A percentile compares a stretch with the other conserved stretches of the same genome.
Evolutionary conservation across 2,888 invertebrate species (phyloP).

Genomic region (Netelia melanura): DNA sequence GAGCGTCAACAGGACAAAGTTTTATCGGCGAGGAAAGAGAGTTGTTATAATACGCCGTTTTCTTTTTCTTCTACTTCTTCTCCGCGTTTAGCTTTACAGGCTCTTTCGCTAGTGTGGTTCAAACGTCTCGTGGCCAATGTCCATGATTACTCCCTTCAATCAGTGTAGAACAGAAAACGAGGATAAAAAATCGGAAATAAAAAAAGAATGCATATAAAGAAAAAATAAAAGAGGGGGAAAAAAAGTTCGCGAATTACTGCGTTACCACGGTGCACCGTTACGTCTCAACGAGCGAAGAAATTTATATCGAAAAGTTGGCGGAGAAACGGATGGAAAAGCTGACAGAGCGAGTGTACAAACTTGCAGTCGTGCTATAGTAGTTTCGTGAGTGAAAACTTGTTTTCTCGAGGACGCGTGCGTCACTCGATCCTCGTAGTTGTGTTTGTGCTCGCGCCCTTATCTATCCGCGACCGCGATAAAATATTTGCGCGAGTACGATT

Average conservation of each 20-base stretch:
- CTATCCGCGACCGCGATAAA: conserved; percentile 34
- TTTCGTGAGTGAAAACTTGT: conserved; percentile 47
- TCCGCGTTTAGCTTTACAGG: conserved; percentile 49
- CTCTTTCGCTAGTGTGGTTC: conserved; percentile 9
- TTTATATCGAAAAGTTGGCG: conserved; percentile 68
- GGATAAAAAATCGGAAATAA: neutral
- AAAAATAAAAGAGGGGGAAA: conserved; percentile 11
- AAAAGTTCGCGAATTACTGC: conserved; percentile 66
- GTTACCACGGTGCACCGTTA: conserved; percentile 20
- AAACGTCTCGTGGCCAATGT: conserved; percentile 42
- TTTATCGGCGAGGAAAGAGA: conserved; percentile 45
- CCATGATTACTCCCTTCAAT: conserved; percentile 64
- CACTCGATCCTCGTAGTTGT: conserved; percentile 9
- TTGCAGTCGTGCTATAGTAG: neutral
- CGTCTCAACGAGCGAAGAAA: conserved; percentile 67
- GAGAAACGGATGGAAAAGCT: conserved; percentile 30
- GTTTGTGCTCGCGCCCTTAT: conserved; percentile 1
- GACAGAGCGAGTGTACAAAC: conserved; percentile 18
- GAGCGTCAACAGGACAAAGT: conserved; percentile 44
- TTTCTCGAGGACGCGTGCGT: conserved; percentile 29
- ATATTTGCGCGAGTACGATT: conserved; percentile 44
- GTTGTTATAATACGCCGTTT: conserved; percentile 48
- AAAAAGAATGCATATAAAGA: conserved; percentile 3
- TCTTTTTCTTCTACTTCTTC: conserved; percentile 46
- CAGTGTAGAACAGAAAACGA: conserved; percentile 11